A percentile compares a stretch with the other conserved stretches of the same genome.
phyloP scores from a whole-genome alignment of 2,888 invertebrate species.

The Nezara viridula region DNA sequence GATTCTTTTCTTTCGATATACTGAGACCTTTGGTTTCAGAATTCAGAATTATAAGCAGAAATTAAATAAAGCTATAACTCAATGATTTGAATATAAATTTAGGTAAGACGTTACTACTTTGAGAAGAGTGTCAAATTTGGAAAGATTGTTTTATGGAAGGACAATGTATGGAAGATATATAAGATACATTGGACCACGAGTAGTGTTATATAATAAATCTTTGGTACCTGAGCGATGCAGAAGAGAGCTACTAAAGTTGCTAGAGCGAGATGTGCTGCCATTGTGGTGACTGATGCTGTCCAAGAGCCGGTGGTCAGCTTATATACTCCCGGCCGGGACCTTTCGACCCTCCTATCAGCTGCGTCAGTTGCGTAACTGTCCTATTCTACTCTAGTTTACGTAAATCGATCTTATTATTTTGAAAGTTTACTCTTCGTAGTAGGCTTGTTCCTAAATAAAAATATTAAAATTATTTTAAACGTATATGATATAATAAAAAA shows the following conservation, averaged over 20 bases:
- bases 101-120: no score
- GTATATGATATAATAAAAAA: not conserved
- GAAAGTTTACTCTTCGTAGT: not conserved
- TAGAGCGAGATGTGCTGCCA: slow-evolving; percentile 21
- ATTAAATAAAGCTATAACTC: no score
- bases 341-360: slow-evolving; percentile 44
- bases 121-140: no score
- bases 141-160: no score
- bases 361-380: slow-evolving; percentile 12
- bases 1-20: not conserved
- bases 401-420: not conserved
- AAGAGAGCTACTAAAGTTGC: slow-evolving; percentile 39
- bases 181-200: no score
- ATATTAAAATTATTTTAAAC: not conserved
- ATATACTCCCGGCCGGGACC: not conserved
- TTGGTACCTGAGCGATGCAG: slow-evolving; percentile 51
- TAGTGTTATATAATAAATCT: no score
- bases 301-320: not conserved
- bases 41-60: no score
- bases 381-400: slow-evolving; percentile 39
- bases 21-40: no score
- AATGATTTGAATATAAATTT: no score
- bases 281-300: not conserved
- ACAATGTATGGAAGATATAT: no score
- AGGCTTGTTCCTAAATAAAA: not conserved